A percentile compares a stretch with the other conserved stretches of the same genome.
phyloP scores from a whole-genome alignment of 1,140 invertebrate species.

The Ostrea edulis region DNA sequence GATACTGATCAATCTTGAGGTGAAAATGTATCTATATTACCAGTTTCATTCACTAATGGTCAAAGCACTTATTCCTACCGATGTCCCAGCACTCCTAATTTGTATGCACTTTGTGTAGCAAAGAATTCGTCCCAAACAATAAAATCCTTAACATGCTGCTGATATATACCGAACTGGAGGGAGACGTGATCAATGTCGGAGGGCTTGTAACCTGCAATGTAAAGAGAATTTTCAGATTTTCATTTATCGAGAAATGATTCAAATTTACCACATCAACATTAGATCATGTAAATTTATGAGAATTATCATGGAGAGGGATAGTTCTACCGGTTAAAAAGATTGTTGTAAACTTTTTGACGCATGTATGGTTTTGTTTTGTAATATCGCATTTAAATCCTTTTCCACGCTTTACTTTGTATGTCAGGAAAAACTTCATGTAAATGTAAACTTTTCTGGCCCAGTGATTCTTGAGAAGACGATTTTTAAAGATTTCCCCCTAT shows the following conservation, averaged over 20 bases:
- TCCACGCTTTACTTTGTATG: no score
- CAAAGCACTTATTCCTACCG: background rate
- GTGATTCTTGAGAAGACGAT: no score
- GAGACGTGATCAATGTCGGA: constrained; percentile 47
- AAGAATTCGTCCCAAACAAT: background rate
- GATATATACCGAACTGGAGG: constrained; percentile 32
- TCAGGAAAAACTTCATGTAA: no score
- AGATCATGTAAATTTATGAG: background rate
- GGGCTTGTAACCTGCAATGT: constrained; percentile 55
- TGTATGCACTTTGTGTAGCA: background rate
- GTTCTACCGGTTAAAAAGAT: background rate
- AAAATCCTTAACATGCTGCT: constrained; percentile 4
- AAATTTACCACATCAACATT: no score
- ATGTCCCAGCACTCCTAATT: background rate
- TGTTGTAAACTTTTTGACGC: background rate
- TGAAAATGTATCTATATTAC: background rate
- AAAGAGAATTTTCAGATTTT: background rate
- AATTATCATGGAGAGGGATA: background rate
- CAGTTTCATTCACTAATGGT: background rate
- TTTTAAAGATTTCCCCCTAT: no score
- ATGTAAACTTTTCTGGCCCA: no score
- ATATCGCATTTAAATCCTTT: background rate
- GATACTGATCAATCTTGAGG: background rate
- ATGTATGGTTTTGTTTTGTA: background rate
- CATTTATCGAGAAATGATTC: no score